Conservation (phyloP, 2,888 invertebrate genomes). For the Entomobrya multifasciata region DNA sequence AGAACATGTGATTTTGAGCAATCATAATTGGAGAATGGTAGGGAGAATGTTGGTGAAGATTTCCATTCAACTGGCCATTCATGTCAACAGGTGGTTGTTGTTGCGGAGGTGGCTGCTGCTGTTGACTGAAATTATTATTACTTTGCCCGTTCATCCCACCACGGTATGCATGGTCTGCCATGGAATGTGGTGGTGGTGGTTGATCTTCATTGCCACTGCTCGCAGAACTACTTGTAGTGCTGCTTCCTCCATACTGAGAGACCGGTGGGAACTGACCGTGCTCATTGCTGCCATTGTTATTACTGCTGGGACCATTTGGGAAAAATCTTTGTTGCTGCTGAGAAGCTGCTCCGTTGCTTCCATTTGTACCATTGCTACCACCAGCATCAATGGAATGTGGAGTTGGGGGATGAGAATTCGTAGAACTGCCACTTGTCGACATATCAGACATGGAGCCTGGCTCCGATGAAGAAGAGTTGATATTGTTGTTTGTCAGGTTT, state of each 20-base stretch:
- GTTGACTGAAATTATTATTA: constrained; percentile 82
- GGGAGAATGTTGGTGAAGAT: constrained; percentile 69
- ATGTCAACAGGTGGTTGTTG: constrained; percentile 82
- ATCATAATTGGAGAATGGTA: constrained; percentile 71
- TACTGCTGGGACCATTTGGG: constrained; percentile 53
- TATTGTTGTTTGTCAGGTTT: constrained; percentile 23
- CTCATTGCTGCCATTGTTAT: constrained; percentile 79
- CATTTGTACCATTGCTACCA: constrained; percentile 53
- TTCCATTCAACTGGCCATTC: constrained; percentile 82
- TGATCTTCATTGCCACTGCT: constrained; percentile 46
- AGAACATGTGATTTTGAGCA: constrained; percentile 73
- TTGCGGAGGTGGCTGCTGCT: constrained; percentile 59
- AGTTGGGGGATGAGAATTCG: constrained; percentile 74
- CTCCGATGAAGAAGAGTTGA: constrained; percentile 67
- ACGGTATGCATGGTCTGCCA: constrained; percentile 79
- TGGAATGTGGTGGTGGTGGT: constrained; percentile 59
- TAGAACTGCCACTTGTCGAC: constrained; percentile 73
- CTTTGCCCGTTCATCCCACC: constrained; percentile 78
- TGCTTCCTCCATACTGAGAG: constrained; percentile 80
- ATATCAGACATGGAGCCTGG: constrained; percentile 72
- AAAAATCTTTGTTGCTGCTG: constrained; percentile 70
- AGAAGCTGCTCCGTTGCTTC: constrained; percentile 46
- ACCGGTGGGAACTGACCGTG: constrained; percentile 72
- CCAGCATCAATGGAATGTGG: constrained; percentile 71
- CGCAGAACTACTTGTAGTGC: constrained; percentile 47